These are phyloP conservation scores for Rhabdomys pumilio DNA, from an alignment of 2,797 vertebrate species.

Conservation along the genomic window DNA sequence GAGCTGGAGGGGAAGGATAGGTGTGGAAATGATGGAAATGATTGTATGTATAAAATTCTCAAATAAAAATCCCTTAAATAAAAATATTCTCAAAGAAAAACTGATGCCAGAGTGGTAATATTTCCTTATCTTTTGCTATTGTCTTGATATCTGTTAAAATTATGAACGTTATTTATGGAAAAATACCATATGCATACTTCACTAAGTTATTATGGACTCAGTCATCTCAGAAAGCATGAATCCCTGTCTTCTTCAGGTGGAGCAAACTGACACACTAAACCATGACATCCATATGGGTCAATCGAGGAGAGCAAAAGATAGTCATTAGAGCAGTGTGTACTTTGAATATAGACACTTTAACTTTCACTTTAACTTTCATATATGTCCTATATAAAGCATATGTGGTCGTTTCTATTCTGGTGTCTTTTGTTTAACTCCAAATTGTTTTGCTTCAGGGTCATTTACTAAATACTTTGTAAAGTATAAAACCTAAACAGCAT, in stretches of 20 bases:
- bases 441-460: conserved; percentile 5
- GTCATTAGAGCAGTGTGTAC: background rate
- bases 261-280: background rate
- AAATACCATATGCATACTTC: background rate
- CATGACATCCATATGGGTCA: background rate
- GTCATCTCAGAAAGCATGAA: background rate
- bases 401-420: background rate
- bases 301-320: background rate
- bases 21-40: background rate
- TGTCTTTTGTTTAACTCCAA: background rate
- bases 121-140: conserved; percentile 21
- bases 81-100: conserved; percentile 26
- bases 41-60: background rate
- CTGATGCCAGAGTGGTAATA: background rate
- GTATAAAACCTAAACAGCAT: background rate
- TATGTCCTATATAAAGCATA: background rate
- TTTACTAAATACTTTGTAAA: background rate
- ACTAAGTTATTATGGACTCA: background rate
- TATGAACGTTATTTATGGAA: background rate
- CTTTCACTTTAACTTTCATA: background rate
- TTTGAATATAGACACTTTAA: background rate
- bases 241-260: background rate
- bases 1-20: no score
- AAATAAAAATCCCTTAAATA: background rate
- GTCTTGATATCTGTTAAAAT: conserved; percentile 42